These are phyloP conservation scores for Acrocephalus kingi DNA, from an alignment of 2,113 vertebrate species.

Conservation along the genomic window DNA sequence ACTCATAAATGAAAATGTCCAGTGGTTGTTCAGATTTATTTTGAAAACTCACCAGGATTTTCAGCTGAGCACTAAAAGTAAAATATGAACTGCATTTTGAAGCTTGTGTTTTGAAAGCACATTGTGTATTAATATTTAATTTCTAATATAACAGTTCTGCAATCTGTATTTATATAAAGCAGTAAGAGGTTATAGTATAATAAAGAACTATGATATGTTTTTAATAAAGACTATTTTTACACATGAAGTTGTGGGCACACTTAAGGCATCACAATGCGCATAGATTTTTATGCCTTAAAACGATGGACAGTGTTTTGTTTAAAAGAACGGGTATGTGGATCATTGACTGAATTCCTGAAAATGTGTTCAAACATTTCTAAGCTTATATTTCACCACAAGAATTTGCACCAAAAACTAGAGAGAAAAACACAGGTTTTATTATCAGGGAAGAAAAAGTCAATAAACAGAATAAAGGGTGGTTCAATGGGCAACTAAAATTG, in stretches of 20 bases:
- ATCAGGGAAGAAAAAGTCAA: background rate
- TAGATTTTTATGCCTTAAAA: background rate
- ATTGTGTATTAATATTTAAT: slow-evolving; percentile 64
- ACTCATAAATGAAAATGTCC: background rate
- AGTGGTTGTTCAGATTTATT: background rate
- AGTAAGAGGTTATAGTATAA: background rate
- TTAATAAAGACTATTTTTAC: slow-evolving; percentile 19
- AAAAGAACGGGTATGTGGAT: background rate
- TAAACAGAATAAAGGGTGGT: background rate
- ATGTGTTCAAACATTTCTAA: background rate
- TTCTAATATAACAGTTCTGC: slow-evolving; percentile 40
- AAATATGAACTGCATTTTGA: slow-evolving; percentile 27
- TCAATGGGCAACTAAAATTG: background rate
- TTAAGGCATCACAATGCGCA: background rate
- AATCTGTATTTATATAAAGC: slow-evolving; percentile 9
- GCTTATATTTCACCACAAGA: background rate
- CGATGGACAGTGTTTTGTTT: background rate
- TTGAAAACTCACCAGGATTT: background rate
- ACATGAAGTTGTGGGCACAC: background rate
- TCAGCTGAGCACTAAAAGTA: background rate
- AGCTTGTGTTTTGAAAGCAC: background rate
- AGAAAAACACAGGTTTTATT: background rate
- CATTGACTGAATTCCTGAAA: background rate
- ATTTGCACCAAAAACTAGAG: background rate
- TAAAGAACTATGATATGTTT: slow-evolving; percentile 5